A percentile compares a stretch with the other conserved stretches of the same genome.
These are phyloP conservation scores for Cryptoprocta ferox DNA, from an alignment of 2,797 vertebrate species.

Conservation along the genomic window DNA sequence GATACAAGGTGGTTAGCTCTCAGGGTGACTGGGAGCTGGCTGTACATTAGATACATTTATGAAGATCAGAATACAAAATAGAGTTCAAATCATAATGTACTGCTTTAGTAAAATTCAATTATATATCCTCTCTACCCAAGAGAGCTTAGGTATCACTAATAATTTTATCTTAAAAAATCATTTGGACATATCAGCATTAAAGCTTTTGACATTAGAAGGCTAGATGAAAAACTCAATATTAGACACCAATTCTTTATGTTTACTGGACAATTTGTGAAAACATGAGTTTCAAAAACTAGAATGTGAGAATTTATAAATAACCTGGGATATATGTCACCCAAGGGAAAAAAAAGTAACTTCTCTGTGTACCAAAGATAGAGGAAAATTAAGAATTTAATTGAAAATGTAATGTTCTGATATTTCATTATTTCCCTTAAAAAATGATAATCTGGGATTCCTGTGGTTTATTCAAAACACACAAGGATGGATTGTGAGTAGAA, in stretches of 20 bases:
- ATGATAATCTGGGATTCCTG: not conserved
- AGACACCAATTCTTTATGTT: not conserved
- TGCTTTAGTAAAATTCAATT: not conserved
- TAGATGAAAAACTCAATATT: not conserved
- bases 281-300: not conserved
- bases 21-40: not conserved
- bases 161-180: not conserved
- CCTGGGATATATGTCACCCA: not conserved
- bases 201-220: not conserved
- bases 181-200: not conserved
- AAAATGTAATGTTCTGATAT: not conserved
- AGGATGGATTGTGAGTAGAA: not conserved
- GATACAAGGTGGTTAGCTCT: not conserved
- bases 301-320: not conserved
- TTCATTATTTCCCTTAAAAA: not conserved
- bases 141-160: not conserved
- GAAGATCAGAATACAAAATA: not conserved
- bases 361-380: not conserved
- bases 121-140: not conserved
- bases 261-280: not conserved
- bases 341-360: not conserved
- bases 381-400: conserved; percentile 11
- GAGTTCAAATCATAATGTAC: not conserved
- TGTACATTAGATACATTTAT: not conserved
- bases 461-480: conserved; percentile 12